Evolutionary conservation across 2,797 vertebrate genomes (phyloP), one percentile per base, ranked within the genome.

Genomic region (Lacerta bilineata): DNA sequence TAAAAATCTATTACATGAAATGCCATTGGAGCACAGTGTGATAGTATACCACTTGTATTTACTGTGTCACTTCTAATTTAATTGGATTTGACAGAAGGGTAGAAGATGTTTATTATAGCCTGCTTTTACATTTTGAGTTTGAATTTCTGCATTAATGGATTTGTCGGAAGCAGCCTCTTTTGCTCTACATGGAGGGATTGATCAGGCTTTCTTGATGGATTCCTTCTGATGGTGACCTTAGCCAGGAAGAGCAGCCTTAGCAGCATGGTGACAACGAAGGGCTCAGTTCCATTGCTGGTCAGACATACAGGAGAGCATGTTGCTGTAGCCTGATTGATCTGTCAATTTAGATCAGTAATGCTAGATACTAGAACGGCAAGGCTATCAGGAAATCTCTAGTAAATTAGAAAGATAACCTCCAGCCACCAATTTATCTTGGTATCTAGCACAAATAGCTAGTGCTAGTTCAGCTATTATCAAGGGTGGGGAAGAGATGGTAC

Each of bases 361-460:
- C 8, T 55, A 79, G 77, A 91, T 87, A 89, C 6, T 23, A 89
- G 90, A 91, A 93, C 87, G 77, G 86, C 72, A 90, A 94, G 69
- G 33, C 76, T 92, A 91, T 79, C 84, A 91, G 46, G 88, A 95
- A 93, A 95, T 91, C 85, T 87, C 61, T 39, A 94, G 89, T 86
- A 93, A 94, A 95, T 93, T 72, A 77, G 69, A 91, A 81, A 91
- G 43, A 86, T 89, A 33, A 91, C 84, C 77, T 93, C 72, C 55
- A 95, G 88, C 55, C 75, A 90, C 83, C 91, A 91, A 91, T 93
- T 89, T 91, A 55, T 93, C 77, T 94, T 93, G 78, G 50, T 74
- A 4, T 86, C 84, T 74, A 36, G 59, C 50, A 81, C 39, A 85
- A 91, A 89, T 69, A 88, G 61, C 36, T 92, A 77, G 89, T 86